These are phyloP conservation scores for Tenrec ecaudatus DNA, from an alignment of 2,113 vertebrate species.

Conservation along the genomic window DNA sequence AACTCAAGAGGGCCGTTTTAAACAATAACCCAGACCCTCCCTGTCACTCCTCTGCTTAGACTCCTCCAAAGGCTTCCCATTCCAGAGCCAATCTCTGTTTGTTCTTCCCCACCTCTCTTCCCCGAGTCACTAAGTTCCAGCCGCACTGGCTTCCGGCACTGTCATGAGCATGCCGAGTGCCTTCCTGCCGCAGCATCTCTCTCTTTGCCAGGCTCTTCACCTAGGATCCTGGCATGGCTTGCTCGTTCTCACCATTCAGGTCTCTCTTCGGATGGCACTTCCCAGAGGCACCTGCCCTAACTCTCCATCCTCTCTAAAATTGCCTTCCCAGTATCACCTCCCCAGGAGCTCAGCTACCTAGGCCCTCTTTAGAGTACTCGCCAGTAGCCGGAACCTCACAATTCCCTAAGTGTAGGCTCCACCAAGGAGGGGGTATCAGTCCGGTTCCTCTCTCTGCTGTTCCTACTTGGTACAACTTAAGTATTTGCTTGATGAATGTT, in stretches of 20 bases:
- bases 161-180: not conserved
- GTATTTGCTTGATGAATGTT: conserved; percentile 52
- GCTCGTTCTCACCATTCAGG: too few species aligned
- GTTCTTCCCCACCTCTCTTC: not conserved
- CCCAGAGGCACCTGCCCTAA: not conserved
- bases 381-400: conserved; percentile 1
- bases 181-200: too few species aligned
- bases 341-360: not conserved
- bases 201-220: too few species aligned
- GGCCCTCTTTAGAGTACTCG: not conserved
- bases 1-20: conserved; percentile 16
- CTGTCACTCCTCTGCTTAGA: not conserved
- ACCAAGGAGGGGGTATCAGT: not conserved
- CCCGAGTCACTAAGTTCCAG: not conserved
- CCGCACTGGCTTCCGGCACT: not conserved
- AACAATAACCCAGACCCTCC: not conserved
- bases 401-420: conserved; percentile 33
- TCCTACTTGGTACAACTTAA: not conserved
- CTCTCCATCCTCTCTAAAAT: not conserved
- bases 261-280: not conserved
- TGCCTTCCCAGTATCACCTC: not conserved
- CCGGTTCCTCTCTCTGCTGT: conserved; percentile 36
- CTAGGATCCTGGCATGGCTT: too few species aligned
- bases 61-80: not conserved
- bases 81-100: not conserved